phyloP scores from a whole-genome alignment of 2,113 vertebrate species.

The Megaptera novaeangliae region DNA sequence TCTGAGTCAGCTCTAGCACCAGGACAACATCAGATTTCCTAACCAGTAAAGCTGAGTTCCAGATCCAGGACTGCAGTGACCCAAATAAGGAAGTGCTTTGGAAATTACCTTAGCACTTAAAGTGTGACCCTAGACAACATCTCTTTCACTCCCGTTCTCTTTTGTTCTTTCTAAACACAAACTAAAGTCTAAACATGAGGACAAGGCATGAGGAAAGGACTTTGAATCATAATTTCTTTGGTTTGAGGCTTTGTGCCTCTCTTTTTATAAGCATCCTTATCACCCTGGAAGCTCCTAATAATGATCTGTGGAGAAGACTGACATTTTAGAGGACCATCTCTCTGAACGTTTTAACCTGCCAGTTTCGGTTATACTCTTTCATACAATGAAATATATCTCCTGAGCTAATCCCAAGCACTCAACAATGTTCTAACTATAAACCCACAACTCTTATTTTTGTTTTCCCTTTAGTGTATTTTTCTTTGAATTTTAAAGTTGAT shows the following conservation, averaged over 20 bases:
- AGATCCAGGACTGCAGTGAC: background rate
- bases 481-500: background rate
- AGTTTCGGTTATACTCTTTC: background rate
- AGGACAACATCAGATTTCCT: background rate
- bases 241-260: background rate
- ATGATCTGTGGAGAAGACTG: background rate
- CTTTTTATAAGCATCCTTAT: background rate
- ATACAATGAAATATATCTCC: background rate
- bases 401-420: background rate
- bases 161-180: background rate
- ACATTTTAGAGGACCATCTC: background rate
- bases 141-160: background rate
- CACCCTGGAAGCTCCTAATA: background rate
- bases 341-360: background rate
- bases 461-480: background rate
- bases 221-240: background rate
- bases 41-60: background rate
- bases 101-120: background rate
- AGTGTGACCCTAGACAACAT: background rate
- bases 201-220: background rate
- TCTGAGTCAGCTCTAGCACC: slow-evolving; percentile 1
- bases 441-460: background rate
- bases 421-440: background rate
- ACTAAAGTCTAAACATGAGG: background rate
- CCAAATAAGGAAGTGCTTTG: background rate